These are phyloP conservation scores for Bombus fervidus DNA, from an alignment of 1,140 invertebrate genomes.

Conservation along the genomic window DNA sequence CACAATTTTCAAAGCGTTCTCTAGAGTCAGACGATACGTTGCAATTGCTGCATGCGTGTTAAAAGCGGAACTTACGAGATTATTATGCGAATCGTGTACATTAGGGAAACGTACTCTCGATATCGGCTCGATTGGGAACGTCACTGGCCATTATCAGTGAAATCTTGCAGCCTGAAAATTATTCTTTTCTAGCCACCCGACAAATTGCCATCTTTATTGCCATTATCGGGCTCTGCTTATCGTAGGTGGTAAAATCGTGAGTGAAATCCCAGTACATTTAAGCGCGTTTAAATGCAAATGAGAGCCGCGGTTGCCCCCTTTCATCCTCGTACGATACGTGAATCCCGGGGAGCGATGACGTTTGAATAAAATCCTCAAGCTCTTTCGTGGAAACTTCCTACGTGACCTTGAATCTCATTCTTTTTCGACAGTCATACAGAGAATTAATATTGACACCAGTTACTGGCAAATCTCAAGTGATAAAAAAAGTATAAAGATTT, in stretches of 20 bases:
- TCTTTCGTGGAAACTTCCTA: background rate
- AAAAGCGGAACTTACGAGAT: conserved; percentile 48
- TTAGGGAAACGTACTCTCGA: conserved; percentile 6
- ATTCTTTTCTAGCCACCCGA: conserved; percentile 42
- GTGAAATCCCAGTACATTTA: conserved; percentile 61
- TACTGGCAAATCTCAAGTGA: background rate
- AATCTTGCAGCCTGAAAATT: conserved; percentile 36
- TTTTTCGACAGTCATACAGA: background rate
- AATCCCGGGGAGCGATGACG: conserved; percentile 16
- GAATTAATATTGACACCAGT: background rate
- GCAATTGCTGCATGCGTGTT: conserved; percentile 52
- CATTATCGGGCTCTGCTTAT: conserved; percentile 62
- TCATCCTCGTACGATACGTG: conserved; percentile 11
- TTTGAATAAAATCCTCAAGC: conserved; percentile 26
- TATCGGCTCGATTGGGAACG: conserved; percentile 35
- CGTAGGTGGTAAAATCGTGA: conserved; percentile 55
- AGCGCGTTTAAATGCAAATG: conserved; percentile 70
- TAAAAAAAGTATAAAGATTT: background rate
- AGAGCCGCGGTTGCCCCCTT: conserved; percentile 1
- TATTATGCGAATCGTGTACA: conserved; percentile 48
- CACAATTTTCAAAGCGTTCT: conserved; percentile 53
- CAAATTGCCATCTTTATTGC: conserved; percentile 66
- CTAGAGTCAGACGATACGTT: conserved; percentile 36
- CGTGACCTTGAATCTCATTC: background rate
- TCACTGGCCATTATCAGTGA: conserved; percentile 35